Percentiles rank a stretch among this genome's conserved stretches.
phyloP scores from a whole-genome alignment of 1,140 invertebrate genomes.

The Hermatobates lingyangjiaoensis region DNA sequence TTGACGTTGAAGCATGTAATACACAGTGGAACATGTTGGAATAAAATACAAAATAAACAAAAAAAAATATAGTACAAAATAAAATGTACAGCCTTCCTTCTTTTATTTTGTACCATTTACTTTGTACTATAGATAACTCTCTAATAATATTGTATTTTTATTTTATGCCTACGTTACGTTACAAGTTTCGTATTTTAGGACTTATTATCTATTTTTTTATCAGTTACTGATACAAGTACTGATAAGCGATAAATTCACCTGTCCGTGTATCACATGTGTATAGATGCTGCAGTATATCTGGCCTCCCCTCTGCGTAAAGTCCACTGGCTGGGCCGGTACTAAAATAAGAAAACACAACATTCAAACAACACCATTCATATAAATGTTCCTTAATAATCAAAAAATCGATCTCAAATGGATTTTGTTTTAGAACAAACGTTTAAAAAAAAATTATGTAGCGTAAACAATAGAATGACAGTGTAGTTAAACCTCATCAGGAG shows the following conservation, averaged over 20 bases:
- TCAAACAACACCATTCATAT: not conserved
- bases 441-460: not conserved
- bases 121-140: no score
- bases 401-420: not conserved
- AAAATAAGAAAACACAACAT: slow-evolving; percentile 23
- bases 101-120: no score
- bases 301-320: slow-evolving; percentile 71
- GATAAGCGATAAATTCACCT: not conserved
- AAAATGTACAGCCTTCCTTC: no score
- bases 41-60: no score
- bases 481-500: not conserved
- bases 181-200: no score
- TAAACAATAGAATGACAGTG: not conserved
- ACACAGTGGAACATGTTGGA: no score
- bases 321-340: slow-evolving; percentile 91
- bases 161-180: no score
- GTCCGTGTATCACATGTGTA: slow-evolving; percentile 54
- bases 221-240: no score
- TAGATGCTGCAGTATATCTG: slow-evolving; percentile 77
- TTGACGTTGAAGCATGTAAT: no score
- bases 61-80: no score
- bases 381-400: not conserved
- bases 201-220: no score
- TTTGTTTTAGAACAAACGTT: not conserved
- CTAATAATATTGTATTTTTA: no score